phyloP scores from a whole-genome alignment of 2,797 vertebrate genomes.

The Emys orbicularis region DNA sequence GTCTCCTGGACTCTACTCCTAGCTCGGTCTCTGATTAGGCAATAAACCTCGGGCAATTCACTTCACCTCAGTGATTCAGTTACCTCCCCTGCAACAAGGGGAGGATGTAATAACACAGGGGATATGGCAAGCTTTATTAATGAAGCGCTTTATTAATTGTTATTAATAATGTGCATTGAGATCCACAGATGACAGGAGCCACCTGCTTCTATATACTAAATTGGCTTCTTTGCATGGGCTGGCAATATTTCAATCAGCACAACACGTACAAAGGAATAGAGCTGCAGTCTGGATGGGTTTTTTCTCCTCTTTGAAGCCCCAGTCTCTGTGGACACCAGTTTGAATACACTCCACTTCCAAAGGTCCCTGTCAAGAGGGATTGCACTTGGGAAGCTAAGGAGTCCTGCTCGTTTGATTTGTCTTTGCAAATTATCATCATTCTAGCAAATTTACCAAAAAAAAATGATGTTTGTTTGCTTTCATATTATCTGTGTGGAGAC shows the following conservation, averaged over 20 bases:
- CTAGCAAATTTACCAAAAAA: neutral
- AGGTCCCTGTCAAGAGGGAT: neutral
- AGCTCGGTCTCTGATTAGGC: neutral
- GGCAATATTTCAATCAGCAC: accelerated
- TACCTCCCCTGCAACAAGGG: neutral
- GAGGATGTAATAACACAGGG: neutral
- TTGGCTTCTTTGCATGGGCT: accelerated
- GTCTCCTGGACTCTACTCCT: neutral
- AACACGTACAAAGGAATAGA: accelerated
- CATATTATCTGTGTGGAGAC: neutral
- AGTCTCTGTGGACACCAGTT: neutral
- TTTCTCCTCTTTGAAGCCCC: neutral
- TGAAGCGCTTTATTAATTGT: neutral
- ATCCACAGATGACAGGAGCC: neutral
- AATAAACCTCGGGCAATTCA: accelerated
- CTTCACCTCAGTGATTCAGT: neutral
- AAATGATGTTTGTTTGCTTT: neutral
- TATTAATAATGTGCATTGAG: neutral
- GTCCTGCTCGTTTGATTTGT: neutral
- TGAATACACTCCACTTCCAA: neutral
- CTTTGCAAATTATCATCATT: neutral
- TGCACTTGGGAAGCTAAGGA: neutral
- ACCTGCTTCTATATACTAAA: neutral
- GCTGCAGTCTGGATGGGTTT: neutral
- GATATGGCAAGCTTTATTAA: neutral